Evolutionary conservation across 2,888 invertebrate species (phyloP).

Genomic region (Aplocera efformata): DNA sequence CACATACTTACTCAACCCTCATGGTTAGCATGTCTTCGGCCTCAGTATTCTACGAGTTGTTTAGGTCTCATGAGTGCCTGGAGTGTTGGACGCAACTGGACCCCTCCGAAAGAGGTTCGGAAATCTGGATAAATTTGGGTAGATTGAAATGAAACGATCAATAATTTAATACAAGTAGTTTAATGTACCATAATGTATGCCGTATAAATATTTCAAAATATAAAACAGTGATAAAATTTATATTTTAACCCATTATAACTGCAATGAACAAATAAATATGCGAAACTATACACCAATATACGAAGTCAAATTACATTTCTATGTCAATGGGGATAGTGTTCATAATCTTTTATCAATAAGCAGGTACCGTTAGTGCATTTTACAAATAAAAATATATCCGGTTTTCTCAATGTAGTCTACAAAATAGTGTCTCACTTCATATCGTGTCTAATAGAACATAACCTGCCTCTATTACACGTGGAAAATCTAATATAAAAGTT

Average conservation of each 20-base stretch:
- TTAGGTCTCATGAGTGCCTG: too few relatives aligned
- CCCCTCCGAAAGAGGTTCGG: too few relatives aligned
- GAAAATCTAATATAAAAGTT: constrained; percentile 56
- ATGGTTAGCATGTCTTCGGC: too few relatives aligned
- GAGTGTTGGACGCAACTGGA: too few relatives aligned
- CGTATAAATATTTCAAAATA: constrained; percentile 81
- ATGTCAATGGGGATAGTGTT: constrained; percentile 35
- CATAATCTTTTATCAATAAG: constrained; percentile 51
- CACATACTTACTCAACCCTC: too few relatives aligned
- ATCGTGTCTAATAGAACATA: constrained; percentile 16
- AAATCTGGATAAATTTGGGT: constrained; percentile 15
- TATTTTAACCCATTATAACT: constrained; percentile 73
- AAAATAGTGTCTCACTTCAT: constrained; percentile 19
- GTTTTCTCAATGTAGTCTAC: constrained; percentile 15
- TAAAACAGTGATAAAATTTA: constrained; percentile 82
- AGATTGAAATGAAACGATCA: constrained; percentile 55
- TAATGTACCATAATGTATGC: constrained; percentile 79
- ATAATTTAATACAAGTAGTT: constrained; percentile 72
- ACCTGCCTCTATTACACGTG: constrained; percentile 23
- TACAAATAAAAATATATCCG: constrained; percentile 22
- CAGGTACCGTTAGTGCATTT: constrained; percentile 63
- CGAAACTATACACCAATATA: constrained; percentile 65
- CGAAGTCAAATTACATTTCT: constrained; percentile 39
- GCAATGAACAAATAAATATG: constrained; percentile 65
- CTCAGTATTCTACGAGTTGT: too few relatives aligned